Evolutionary conservation across 2,888 invertebrate species (phyloP), one percentile per base, ranked within the genome.

Genomic region (Adelognathus sp.): DNA sequence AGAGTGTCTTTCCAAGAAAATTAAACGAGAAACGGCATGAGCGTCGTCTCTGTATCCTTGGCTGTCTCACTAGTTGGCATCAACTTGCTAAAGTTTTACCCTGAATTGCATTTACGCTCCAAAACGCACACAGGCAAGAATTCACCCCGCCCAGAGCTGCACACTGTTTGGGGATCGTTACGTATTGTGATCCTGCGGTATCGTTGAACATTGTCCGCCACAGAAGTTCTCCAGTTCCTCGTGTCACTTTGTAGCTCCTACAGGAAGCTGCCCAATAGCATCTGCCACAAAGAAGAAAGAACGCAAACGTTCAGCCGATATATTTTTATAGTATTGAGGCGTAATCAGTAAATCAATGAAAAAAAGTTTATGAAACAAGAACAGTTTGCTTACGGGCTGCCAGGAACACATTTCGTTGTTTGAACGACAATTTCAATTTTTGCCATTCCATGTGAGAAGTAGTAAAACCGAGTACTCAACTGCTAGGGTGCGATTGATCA

Each of bases 91-190:
- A 74, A 74, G 75, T 75, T 74, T 71, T 39, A 70, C 70, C 54
- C 64, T 60, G 50, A 79, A 75, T 79, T 79, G 64, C 56, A 54
- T 63, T 74, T 66, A 69, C 75, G 74, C 71, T 74, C 46, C 44
- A 60, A 71, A 71, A 71, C 75, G 54, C 69, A 41, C 61, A 69
- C 46, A 11, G 44, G 21, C 44, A 54, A 61, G 56, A 16, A 78
- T 56, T 56, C 41, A 56, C 54, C 66, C 46, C 14, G 33, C 44
- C 39, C 64, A 52, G 41, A 36, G n/a, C 44, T 61, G 21, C 44
- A 31, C 63, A 29, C 61, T 50, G 39, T 50, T 36, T 31, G 46
- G 31, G 3, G 46, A 14, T 4, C n/a, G 50, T 27, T 50, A 50
- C 6, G 9, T 31, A 16, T 16, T 29, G 27, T 27, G 54, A 63